Evolutionary conservation across 2,888 invertebrate genomes (phyloP).

Genomic region (Hetaerina titia): DNA sequence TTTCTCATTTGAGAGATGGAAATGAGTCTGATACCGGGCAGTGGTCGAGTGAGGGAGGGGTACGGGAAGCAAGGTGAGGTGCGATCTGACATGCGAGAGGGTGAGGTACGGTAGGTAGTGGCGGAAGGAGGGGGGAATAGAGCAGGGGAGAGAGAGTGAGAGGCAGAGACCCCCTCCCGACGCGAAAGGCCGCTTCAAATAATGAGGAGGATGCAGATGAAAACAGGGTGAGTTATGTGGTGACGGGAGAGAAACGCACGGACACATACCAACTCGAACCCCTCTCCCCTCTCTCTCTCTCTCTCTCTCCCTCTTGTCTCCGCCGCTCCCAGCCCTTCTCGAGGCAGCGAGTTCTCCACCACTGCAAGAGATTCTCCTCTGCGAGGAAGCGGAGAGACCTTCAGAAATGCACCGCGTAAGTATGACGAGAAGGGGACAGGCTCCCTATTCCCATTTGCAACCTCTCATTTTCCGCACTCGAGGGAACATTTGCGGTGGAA

Average conservation of each 20-base stretch:
- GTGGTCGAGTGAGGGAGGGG: neutral
- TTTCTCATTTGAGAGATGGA: neutral
- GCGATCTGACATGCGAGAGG: neutral
- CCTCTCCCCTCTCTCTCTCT: neutral
- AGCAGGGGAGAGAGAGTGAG: neutral
- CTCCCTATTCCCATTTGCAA: neutral
- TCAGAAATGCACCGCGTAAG: neutral
- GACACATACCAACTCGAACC: neutral
- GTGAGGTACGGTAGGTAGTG: neutral
- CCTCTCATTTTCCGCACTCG: neutral
- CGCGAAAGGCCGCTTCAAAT: conserved; percentile 52
- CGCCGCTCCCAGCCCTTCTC: neutral
- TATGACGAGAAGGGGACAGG: neutral
- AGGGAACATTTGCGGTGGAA: neutral
- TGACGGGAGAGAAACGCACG: conserved; percentile 36
- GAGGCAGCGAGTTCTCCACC: neutral
- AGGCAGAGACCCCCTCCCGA: conserved; percentile 53
- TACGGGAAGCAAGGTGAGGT: neutral
- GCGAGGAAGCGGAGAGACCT: neutral
- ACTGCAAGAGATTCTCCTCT: neutral
- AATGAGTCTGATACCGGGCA: neutral
- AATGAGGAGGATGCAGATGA: conserved; percentile 64
- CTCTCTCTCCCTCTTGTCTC: neutral
- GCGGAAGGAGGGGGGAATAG: neutral
- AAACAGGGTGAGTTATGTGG: conserved; percentile 62